phyloP scores from a whole-genome alignment of 2,797 vertebrate genomes.

The Potorous gilbertii region DNA sequence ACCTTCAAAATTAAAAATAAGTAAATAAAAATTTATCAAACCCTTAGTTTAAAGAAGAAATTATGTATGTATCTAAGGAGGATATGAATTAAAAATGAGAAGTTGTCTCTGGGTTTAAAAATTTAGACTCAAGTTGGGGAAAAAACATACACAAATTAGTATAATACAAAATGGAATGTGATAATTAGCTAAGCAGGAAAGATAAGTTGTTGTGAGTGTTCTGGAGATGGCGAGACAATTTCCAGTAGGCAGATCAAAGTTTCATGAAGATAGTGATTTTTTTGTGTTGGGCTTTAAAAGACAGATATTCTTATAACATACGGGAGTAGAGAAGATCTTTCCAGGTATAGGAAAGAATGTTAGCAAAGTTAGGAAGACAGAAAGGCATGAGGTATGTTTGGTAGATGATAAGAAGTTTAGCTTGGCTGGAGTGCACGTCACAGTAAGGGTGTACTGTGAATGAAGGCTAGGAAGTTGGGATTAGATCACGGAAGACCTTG shows the following conservation, averaged over 20 bases:
- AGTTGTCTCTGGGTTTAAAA: background rate
- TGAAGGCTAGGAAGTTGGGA: background rate
- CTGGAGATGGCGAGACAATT: background rate
- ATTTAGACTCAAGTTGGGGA: background rate
- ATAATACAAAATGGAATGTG: background rate
- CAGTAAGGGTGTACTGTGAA: background rate
- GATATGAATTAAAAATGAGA: background rate
- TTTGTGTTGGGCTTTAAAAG: too few relatives aligned
- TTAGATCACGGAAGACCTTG: background rate
- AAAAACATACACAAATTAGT: background rate
- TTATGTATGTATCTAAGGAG: background rate
- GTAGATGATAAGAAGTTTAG: background rate
- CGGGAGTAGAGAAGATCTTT: background rate
- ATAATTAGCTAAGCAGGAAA: background rate
- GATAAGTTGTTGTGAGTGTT: background rate
- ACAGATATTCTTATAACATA: background rate
- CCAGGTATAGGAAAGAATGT: background rate
- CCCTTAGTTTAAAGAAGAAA: background rate
- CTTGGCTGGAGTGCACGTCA: background rate
- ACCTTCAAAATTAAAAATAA: background rate
- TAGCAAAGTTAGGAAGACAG: background rate
- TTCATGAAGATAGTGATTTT: background rate
- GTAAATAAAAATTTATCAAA: background rate
- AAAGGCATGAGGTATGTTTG: background rate
- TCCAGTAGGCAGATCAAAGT: background rate